Percentiles rank a stretch among this genome's conserved stretches.
phyloP scores from a whole-genome alignment of 2,888 invertebrate genomes.

The Tromatobia lineatoria region DNA sequence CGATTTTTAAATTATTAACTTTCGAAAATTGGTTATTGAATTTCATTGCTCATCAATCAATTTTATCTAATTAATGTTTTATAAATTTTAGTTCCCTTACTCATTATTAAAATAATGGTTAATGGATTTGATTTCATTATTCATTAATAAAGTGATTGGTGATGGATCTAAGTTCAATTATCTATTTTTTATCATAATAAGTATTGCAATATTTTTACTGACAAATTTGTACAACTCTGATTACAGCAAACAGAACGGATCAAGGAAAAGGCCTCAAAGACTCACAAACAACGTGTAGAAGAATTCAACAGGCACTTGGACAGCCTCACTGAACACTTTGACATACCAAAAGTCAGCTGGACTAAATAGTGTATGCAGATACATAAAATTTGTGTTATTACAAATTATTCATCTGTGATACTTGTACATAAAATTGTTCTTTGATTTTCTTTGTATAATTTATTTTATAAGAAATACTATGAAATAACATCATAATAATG shows the following conservation, averaged over 20 bases:
- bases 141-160: too few species aligned
- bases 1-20: too few species aligned
- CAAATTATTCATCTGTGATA: constrained; percentile 11
- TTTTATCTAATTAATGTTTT: too few species aligned
- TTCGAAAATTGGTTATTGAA: too few species aligned
- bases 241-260: constrained; percentile 95
- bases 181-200: too few species aligned
- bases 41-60: too few species aligned
- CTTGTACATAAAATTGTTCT: constrained; percentile 46
- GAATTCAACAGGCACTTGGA: constrained; percentile 98
- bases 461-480: constrained; percentile 16
- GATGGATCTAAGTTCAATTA: too few species aligned
- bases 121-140: too few species aligned
- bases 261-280: constrained; percentile 96
- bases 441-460: constrained; percentile 46
- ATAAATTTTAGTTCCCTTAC: too few species aligned
- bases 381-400: constrained; percentile 11
- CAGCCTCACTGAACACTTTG: constrained; percentile 98
- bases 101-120: too few species aligned
- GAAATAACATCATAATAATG: constrained; percentile 10
- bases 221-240: constrained; percentile 36
- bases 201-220: too few species aligned
- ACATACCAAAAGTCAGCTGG: constrained; percentile 99
- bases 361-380: constrained; percentile 91
- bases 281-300: constrained; percentile 98